Evolutionary conservation across 2,797 vertebrate genomes (phyloP), one percentile per base, ranked within the genome.

Genomic region (Poecilia picta): DNA sequence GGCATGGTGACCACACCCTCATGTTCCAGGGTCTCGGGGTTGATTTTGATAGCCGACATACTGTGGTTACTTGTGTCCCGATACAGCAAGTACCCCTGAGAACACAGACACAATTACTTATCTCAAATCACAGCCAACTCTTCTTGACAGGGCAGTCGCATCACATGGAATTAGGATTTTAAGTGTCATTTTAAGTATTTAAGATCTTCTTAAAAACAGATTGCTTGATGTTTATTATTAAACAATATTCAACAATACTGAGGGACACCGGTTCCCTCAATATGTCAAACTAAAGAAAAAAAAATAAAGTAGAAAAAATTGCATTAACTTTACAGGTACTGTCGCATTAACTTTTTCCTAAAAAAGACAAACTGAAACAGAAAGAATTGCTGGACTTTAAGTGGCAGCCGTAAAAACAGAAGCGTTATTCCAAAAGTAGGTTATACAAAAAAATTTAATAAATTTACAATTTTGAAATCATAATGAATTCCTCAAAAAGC

Each of bases 11-110:
- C 96, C 66, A 96, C 95, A 73, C 97, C 97, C 55, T 99, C 98
- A 77, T 97, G 98, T 86, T 99, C 98, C 95, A 99, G 89, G 80
- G 98, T 99, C 94, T 99, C 98, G 72, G 98, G 97, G 93, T 98
- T 99, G 96, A 99, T 99, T 95, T 97, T 98, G 93, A 99, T 81
- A 80, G 98, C 98, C 55, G 97, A 96, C 97, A 97, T 97, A 88
- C 96, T 97, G 92, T 98, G 97, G 94, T 97, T 99, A 95, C 95
- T 97, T 31, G 94, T 94, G 92, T 99, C 98, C 94, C 97, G 97
- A 92, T 99, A 99, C 81, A 99, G 95, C 93, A 99, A 96, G 93
- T 94, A 98, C 81, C 98, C 98, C 98, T 99, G 83, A 72, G 46
- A 76, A 85, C 15, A 75, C 39, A 79, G 66, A 85, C 23, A 36